Conservation (phyloP, 2,888 invertebrate species). For the Callinectes sapidus region DNA sequence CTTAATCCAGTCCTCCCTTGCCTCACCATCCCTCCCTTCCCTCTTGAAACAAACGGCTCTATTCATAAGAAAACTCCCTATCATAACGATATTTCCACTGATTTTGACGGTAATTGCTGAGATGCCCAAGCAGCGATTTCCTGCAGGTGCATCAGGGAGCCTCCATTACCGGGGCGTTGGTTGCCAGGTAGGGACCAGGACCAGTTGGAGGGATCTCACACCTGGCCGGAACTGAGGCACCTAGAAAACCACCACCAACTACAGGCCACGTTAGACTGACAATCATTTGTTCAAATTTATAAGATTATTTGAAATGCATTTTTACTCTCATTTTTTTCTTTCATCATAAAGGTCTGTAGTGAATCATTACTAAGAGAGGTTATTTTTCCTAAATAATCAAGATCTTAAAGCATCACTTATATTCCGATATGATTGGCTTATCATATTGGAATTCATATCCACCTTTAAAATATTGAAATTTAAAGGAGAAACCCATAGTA, state of each 20-base stretch:
- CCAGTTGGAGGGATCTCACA: background rate
- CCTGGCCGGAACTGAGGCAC: background rate
- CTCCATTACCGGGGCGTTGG: background rate
- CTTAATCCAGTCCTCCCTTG: background rate
- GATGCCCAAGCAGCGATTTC: slow-evolving; percentile 37
- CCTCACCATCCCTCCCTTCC: background rate
- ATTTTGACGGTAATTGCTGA: slow-evolving; percentile 28
- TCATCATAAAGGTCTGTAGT: no score
- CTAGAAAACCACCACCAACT: background rate
- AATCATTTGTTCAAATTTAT: background rate
- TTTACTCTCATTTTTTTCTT: background rate
- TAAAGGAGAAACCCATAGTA: no score
- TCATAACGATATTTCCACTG: background rate
- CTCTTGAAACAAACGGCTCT: background rate
- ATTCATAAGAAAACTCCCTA: background rate
- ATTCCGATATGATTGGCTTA: background rate
- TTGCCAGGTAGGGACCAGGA: background rate
- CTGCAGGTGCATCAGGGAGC: background rate
- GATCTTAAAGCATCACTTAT: background rate
- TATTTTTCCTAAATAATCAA: no score
- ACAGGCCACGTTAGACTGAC: background rate
- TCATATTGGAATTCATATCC: no score
- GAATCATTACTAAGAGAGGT: no score
- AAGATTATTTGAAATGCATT: background rate
- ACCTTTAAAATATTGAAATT: no score